A percentile compares a stretch with the other conserved stretches of the same genome.
Evolutionary conservation across 1,140 invertebrate species (phyloP).

Genomic region (Trichoplusia ni): DNA sequence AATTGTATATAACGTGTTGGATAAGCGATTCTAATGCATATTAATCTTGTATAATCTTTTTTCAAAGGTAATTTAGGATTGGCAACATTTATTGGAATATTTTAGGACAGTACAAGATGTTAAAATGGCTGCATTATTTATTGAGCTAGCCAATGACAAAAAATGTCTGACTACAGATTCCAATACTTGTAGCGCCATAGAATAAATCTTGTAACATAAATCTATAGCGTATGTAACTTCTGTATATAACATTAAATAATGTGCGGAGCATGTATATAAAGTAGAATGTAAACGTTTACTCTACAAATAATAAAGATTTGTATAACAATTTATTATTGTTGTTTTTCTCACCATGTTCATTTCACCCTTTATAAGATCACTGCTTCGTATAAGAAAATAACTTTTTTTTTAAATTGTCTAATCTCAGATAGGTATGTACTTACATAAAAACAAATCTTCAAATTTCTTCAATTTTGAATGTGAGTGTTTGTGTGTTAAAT

Average conservation of each 20-base stretch:
- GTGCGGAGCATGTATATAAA: conserved; percentile 23
- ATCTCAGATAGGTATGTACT: no score
- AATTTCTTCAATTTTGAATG: no score
- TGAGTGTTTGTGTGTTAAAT: no score
- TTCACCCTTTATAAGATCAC: no score
- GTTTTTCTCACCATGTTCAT: neutral
- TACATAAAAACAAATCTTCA: no score
- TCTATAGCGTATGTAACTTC: neutral
- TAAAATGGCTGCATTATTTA: no score
- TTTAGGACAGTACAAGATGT: neutral
- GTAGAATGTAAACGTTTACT: conserved; percentile 11
- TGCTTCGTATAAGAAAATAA: no score
- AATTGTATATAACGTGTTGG: conserved; percentile 14
- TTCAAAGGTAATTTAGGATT: neutral
- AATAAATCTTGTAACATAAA: conserved; percentile 8
- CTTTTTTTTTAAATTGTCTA: no score
- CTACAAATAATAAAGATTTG: conserved; percentile 26
- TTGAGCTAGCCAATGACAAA: neutral
- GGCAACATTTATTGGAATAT: neutral
- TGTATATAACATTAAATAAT: conserved; percentile 13
- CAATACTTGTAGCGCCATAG: neutral
- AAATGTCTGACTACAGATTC: neutral
- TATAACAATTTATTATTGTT: conserved; percentile 12
- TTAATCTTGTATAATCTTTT: conserved; percentile 9
- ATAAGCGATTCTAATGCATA: conserved; percentile 7